phyloP scores from a whole-genome alignment of 2,797 vertebrate genomes.

The Pseudochromis fuscus region DNA sequence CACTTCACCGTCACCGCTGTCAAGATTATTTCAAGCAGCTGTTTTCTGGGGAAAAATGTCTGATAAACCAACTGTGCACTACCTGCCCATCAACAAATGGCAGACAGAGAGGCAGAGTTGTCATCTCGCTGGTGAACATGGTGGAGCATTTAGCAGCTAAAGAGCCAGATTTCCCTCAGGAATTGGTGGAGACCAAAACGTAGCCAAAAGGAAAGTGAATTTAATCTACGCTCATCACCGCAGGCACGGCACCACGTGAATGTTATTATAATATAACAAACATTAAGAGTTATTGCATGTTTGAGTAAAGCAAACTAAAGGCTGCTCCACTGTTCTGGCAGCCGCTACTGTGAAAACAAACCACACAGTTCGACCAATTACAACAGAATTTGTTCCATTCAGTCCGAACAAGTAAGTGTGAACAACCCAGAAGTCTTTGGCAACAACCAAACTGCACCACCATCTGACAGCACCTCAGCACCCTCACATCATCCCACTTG shows the following conservation, averaged over 20 bases:
- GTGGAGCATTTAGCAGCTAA: neutral
- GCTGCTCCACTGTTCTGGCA: slow-evolving; percentile 1
- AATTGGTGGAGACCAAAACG: neutral
- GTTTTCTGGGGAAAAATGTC: slow-evolving; percentile 3
- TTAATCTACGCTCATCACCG: neutral
- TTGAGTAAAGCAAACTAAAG: slow-evolving; percentile 1
- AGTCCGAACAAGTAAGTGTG: slow-evolving; percentile 4
- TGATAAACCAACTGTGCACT: neutral
- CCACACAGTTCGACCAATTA: neutral
- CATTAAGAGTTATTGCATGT: slow-evolving; percentile 4
- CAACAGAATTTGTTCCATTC: slow-evolving; percentile 14
- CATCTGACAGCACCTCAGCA: slow-evolving; percentile 2
- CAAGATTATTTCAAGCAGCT: neutral
- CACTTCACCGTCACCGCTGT: neutral
- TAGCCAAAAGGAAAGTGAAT: neutral
- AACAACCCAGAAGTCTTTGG: slow-evolving; percentile 18
- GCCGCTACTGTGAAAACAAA: slow-evolving; percentile 10
- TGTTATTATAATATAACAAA: slow-evolving; percentile 1
- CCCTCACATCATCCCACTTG: neutral
- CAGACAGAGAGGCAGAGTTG: neutral
- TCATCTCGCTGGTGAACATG: neutral
- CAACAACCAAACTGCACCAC: slow-evolving; percentile 15
- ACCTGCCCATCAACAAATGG: neutral
- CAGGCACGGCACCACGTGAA: neutral
- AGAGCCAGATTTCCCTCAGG: neutral